Evolutionary conservation across 2,888 invertebrate genomes (phyloP).

Genomic region (Epinotia demarniana): DNA sequence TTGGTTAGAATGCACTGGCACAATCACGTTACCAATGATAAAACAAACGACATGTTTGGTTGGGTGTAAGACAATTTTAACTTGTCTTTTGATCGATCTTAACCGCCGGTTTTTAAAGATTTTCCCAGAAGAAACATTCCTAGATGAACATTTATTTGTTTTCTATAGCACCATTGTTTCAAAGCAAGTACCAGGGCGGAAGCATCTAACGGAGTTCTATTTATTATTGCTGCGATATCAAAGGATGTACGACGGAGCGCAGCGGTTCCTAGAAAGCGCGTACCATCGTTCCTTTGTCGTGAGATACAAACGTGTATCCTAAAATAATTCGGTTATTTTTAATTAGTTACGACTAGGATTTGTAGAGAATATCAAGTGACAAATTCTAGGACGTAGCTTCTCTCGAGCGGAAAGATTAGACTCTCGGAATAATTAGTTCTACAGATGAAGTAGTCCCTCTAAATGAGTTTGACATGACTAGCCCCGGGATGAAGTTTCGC

Average conservation of each 20-base stretch:
- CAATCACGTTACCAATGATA: not conserved
- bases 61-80: slow-evolving; percentile 10
- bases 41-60: not conserved
- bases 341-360: slow-evolving; percentile 34
- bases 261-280: slow-evolving; percentile 55
- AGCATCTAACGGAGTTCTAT: slow-evolving; percentile 55
- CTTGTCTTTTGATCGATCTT: slow-evolving; percentile 30
- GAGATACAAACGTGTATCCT: slow-evolving; percentile 42
- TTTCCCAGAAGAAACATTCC: slow-evolving; percentile 43
- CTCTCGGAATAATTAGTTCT: not conserved
- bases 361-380: slow-evolving; percentile 21
- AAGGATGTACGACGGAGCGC: slow-evolving; percentile 53
- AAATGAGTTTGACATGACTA: slow-evolving; percentile 1
- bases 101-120: slow-evolving; percentile 29
- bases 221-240: slow-evolving; percentile 66
- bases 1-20: not conserved
- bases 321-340: slow-evolving; percentile 45
- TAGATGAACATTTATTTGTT: slow-evolving; percentile 46
- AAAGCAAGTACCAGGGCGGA: slow-evolving; percentile 51
- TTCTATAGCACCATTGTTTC: slow-evolving; percentile 46
- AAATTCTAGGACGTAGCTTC: not conserved
- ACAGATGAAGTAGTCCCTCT: not conserved
- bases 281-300: slow-evolving; percentile 54
- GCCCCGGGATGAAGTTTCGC: not conserved
- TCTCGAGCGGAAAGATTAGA: not conserved